Evolutionary conservation across 2,113 vertebrate genomes (phyloP).

Genomic region (Anarhynchus alexandrinus): DNA sequence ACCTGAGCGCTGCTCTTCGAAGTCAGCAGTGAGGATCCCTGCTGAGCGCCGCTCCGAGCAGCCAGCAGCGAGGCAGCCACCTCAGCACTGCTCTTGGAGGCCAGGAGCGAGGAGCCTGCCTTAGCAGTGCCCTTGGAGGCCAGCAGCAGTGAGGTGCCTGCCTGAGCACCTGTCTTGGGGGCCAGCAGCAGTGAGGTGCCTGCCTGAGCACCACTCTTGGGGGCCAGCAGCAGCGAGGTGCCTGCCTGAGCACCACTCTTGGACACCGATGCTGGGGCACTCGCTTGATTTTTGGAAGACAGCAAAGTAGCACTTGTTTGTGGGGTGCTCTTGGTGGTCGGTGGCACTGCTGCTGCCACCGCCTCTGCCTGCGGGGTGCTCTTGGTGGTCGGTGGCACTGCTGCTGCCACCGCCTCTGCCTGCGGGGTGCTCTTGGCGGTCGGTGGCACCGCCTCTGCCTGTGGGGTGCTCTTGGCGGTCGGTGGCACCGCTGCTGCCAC

Average conservation of each 20-base stretch:
- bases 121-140: conserved; percentile 36
- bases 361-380: neutral
- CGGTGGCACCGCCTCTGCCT: rapidly evolving
- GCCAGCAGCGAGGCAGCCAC: conserved; percentile 21
- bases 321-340: neutral
- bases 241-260: neutral
- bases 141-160: neutral
- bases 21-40: conserved; percentile 18
- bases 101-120: conserved; percentile 45
- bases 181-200: neutral
- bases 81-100: conserved; percentile 28
- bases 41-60: neutral
- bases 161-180: neutral
- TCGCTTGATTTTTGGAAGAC: conserved; percentile 37
- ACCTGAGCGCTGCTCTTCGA: conserved; percentile 69
- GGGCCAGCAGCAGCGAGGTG: neutral
- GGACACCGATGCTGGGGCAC: neutral
- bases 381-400: neutral
- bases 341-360: neutral
- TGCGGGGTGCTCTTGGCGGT: neutral
- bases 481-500: neutral
- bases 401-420: neutral
- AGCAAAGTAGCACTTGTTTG: neutral
- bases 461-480: neutral
- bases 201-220: neutral